Evolutionary conservation across 2,888 invertebrate species (phyloP), one percentile per base, ranked within the genome.

Genomic region (Ophonus ardosiacus): DNA sequence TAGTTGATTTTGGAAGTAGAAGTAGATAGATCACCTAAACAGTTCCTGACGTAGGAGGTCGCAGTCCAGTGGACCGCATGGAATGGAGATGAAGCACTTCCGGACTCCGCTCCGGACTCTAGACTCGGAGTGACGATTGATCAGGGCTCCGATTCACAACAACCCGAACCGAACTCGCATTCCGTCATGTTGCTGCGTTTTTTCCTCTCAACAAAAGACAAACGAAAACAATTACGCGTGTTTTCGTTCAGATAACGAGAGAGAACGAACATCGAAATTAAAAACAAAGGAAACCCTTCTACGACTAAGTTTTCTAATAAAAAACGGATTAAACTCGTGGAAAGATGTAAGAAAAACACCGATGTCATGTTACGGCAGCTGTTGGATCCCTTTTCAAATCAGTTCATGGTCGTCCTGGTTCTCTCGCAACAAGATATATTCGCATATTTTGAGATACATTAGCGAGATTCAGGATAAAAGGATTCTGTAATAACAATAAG

Each of bases 251-350:
- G 59, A 81, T 81, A 51, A 61, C 61, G 65, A 63, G 71, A 68
- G 40, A 68, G 68, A 40, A 21, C 38, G 59, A 63, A 63, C 59
- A 13, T 7, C 56, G 56, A 78, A 84, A 84, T 84, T 84, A 84
- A 84, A 84, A 84, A 79, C 79, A 84, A 63, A 59, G 31, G 56
- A 63, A 63, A 65, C 61, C 63, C 71, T 74, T 74, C 71, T 43
- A 43, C 15, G 43, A 43, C 78, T 65, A 84, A 84, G 84, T 84
- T 84, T 84, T 84, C 78, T 78, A 78, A 84, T 84, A 84, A 84
- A 84, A 84, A 84, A 78, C 78, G 78, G 84, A 84, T 84, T 84
- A 78, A 78, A 84, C 65, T 84, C 84, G 78, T 74, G 43, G 51
- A 63, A 79, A 15, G 84, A 78, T 78, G 65, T 78, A 84, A 63